Evolutionary conservation across 2,888 invertebrate genomes (phyloP), one percentile per base, ranked within the genome.

Genomic region (Polyploca ridens): DNA sequence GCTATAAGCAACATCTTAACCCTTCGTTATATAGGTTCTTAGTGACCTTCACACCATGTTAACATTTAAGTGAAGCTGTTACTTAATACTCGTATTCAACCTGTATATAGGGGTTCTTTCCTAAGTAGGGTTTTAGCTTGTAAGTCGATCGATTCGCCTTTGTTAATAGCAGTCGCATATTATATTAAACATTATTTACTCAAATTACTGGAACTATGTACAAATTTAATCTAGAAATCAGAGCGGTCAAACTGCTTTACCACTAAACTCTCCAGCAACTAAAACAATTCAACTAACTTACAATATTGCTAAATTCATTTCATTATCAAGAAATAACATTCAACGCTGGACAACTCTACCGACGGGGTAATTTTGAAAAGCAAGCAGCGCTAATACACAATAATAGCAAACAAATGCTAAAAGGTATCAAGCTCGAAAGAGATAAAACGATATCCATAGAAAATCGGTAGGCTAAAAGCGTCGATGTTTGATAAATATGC

Each of bases 401-500:
- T n/a, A 10, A n/a, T 41, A 13, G 13, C 13, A 3, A 46, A n/a
- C 4, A n/a, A 60, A 60, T 38, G 8, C 1, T 19, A n/a, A 62
- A 57, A 19, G 14, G 13, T 38, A 33, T 35, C 14, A 16, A 35
- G 41, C 65, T 66, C 63, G 57, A 66, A 58, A 62, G 58, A 49
- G 74, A 75, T 76, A 81, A 77, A 76, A 73, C 65, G 63, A 74
- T 76, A 78, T 73, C 63, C 66, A 66, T 71, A 68, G 70, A 77
- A 75, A 79, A 76, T 73, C 66, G 75, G 76, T 77, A 72, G 76
- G 35, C 35, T 77, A 82, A 88, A 83, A 85, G 80, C 81, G 72
- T 82, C 83, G 84, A 88, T 89, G 84, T 89, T 90, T 92, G 90
- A 92, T 90, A 91, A 92, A 93, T 91, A 92, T 85, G 74, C 82